A percentile compares a stretch with the other conserved stretches of the same genome.
phyloP scores from a whole-genome alignment of 2,888 invertebrate species.

The Baronia brevicornis region DNA sequence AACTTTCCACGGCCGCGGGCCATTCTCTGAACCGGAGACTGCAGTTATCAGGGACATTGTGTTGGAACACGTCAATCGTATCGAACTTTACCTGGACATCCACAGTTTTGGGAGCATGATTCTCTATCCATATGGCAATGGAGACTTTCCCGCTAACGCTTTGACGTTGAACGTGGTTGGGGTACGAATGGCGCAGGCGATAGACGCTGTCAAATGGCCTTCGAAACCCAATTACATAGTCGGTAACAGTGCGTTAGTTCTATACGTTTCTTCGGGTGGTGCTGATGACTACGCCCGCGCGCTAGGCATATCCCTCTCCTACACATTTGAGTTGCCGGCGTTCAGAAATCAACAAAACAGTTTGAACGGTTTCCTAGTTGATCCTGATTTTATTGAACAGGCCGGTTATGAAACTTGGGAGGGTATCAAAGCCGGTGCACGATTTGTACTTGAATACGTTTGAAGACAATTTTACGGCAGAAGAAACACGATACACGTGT shows the following conservation, averaged over 20 bases:
- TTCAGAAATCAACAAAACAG: slow-evolving; percentile 30
- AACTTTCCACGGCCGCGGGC: slow-evolving; percentile 75
- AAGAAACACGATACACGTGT: no score
- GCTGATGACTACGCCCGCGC: slow-evolving; percentile 78
- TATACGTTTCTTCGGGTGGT: slow-evolving; percentile 77
- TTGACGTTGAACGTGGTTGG: slow-evolving; percentile 49
- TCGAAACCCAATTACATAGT: slow-evolving; percentile 59
- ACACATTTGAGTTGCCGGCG: slow-evolving; percentile 78
- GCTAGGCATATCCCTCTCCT: slow-evolving; percentile 67
- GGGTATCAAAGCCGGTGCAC: slow-evolving; percentile 69
- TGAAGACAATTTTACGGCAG: no score
- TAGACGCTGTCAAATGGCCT: slow-evolving; percentile 60
- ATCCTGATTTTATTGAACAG: slow-evolving; percentile 69
- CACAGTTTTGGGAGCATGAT: slow-evolving; percentile 84
- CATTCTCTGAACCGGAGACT: slow-evolving; percentile 82
- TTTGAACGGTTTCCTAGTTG: slow-evolving; percentile 77
- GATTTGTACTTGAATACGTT: slow-evolving; percentile 32
- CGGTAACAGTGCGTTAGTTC: slow-evolving; percentile 60
- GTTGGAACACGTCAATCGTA: slow-evolving; percentile 46
- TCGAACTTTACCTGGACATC: slow-evolving; percentile 81
- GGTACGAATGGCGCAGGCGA: slow-evolving; percentile 54
- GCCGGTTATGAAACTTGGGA: slow-evolving; percentile 78
- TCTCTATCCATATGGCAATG: slow-evolving; percentile 47
- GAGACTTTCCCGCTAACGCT: slow-evolving; percentile 63
- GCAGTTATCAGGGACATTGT: slow-evolving; percentile 74